phyloP scores from a whole-genome alignment of 2,888 invertebrate genomes.

The Dysmachus trigonus region DNA sequence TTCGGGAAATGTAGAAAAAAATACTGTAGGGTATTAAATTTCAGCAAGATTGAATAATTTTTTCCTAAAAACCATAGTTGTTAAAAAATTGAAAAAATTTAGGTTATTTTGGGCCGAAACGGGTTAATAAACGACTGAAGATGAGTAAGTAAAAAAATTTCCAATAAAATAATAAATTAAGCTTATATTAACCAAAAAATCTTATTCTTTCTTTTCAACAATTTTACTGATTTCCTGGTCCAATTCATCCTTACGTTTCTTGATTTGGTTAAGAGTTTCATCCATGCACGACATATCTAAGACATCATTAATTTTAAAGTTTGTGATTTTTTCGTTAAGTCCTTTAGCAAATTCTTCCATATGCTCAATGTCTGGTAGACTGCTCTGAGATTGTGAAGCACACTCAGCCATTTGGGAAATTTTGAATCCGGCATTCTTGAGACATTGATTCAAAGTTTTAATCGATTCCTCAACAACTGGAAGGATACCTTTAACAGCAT shows the following conservation, averaged over 20 bases:
- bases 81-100: no score
- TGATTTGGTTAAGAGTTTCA: neutral
- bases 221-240: neutral
- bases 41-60: no score
- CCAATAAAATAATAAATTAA: no score
- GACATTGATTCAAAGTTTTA: neutral
- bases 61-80: no score
- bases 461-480: neutral
- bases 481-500: neutral
- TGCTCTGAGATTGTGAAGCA: neutral
- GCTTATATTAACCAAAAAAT: no score
- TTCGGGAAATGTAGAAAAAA: no score
- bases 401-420: neutral
- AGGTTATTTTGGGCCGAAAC: no score
- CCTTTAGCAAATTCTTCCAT: neutral
- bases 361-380: neutral
- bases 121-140: no score
- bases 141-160: no score
- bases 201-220: neutral
- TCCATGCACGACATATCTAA: neutral
- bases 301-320: neutral
- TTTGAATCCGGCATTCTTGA: neutral
- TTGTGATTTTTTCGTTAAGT: neutral
- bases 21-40: no score
- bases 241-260: neutral